These are phyloP conservation scores for Xanthia icteritia DNA, from an alignment of 2,888 invertebrate species.

Conservation along the genomic window DNA sequence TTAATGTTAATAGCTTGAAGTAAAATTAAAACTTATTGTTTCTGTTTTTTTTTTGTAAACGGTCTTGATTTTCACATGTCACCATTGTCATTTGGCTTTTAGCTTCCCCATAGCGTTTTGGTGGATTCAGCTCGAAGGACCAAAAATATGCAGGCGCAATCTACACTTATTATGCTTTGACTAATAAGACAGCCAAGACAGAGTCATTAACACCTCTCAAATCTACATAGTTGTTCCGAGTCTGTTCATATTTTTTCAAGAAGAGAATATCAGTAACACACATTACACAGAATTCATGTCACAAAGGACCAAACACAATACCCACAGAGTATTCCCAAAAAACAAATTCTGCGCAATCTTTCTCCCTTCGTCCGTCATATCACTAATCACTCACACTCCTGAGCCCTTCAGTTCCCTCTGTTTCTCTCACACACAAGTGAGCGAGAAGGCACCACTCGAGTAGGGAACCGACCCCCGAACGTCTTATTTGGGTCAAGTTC, in stretches of 20 bases:
- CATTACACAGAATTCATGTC: background rate
- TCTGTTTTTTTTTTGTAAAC: too few species aligned
- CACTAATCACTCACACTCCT: conserved; percentile 65
- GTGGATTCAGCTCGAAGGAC: background rate
- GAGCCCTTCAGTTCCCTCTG: conserved; percentile 42
- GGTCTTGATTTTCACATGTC: background rate
- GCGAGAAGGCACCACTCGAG: conserved; percentile 46
- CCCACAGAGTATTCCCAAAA: conserved; percentile 35
- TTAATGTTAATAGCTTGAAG: background rate
- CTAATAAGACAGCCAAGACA: background rate
- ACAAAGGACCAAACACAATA: conserved; percentile 41
- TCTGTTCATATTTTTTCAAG: background rate
- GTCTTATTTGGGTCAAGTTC: conserved; percentile 80
- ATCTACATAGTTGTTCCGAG: background rate
- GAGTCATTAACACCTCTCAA: background rate
- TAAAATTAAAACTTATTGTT: background rate
- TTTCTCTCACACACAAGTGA: conserved; percentile 31
- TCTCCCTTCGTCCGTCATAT: conserved; percentile 35
- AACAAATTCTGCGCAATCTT: conserved; percentile 43
- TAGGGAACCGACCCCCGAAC: conserved; percentile 58
- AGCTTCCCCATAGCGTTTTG: background rate
- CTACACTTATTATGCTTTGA: background rate
- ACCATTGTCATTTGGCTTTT: background rate
- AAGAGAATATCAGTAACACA: background rate
- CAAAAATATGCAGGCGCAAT: background rate